These are phyloP conservation scores for Sphaerodactylus townsendi DNA, from an alignment of 2,113 vertebrate genomes.

Conservation along the genomic window DNA sequence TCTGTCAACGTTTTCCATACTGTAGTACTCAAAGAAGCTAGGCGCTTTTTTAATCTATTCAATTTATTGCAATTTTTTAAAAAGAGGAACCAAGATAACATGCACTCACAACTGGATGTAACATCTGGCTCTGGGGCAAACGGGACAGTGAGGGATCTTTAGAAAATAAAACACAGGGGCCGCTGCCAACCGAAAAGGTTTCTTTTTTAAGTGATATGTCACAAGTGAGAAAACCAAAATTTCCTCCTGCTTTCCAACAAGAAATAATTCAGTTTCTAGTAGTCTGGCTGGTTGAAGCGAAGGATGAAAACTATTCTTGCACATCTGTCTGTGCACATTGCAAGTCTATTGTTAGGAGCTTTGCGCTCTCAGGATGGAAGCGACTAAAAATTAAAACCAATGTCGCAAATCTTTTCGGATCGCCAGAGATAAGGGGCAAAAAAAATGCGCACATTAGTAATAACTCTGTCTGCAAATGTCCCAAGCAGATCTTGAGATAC, in stretches of 20 bases:
- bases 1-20: neutral
- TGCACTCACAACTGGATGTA: fast-evolving
- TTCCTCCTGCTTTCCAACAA: neutral
- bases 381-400: neutral
- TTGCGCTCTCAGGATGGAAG: neutral
- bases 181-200: neutral
- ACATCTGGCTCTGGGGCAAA: fast-evolving
- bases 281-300: neutral
- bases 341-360: neutral
- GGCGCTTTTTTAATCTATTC: no score
- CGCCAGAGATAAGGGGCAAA: neutral
- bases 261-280: neutral
- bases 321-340: neutral
- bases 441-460: neutral
- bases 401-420: neutral
- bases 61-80: fast-evolving
- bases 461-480: neutral
- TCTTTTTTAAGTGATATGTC: neutral
- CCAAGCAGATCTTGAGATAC: neutral
- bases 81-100: fast-evolving
- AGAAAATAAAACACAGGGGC: neutral
- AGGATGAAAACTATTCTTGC: neutral
- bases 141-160: neutral
- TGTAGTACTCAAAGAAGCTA: neutral
- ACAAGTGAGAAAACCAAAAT: neutral